Evolutionary conservation across 30 jellyfish, hydroid and myxozoan genomes (phyloP).

Genomic region (Turritopsis rubra): DNA sequence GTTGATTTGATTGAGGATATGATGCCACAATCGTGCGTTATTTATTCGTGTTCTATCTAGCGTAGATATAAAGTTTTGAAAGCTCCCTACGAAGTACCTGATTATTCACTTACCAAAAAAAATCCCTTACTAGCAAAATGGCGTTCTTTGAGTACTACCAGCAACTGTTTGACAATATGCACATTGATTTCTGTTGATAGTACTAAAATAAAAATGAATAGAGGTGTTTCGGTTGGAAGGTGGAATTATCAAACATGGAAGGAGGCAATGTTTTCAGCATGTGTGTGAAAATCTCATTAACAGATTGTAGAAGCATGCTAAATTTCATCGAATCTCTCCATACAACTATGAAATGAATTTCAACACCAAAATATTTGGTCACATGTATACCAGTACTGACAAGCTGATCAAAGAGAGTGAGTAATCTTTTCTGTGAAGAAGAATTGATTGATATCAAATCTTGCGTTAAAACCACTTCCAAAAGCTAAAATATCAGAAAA

Average conservation of each 20-base stretch:
- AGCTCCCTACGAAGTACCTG: neutral
- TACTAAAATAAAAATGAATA: neutral
- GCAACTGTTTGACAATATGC: conserved; percentile 30
- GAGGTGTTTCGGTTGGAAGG: no score
- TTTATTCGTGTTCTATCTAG: neutral
- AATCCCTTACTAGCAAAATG: conserved; percentile 12
- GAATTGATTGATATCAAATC: conserved; percentile 43
- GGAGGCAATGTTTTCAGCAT: no score
- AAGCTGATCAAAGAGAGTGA: conserved; percentile 26
- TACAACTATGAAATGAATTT: no score
- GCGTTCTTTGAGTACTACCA: conserved; percentile 22
- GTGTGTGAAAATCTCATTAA: no score
- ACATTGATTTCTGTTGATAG: conserved; percentile 36
- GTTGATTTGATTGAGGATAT: conserved; percentile 28
- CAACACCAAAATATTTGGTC: neutral
- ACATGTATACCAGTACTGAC: conserved; percentile 32
- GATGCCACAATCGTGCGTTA: conserved; percentile 2
- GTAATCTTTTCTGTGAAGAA: conserved; percentile 33
- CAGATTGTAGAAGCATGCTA: no score
- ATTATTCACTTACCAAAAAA: neutral
- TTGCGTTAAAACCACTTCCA: conserved; percentile 38
- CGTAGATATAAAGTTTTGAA: neutral
- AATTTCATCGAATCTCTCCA: no score
- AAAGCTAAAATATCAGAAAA: conserved; percentile 16
- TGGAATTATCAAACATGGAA: no score